Conservation (phyloP, 2,797 vertebrate genomes). For the Labeo calbasu region DNA sequence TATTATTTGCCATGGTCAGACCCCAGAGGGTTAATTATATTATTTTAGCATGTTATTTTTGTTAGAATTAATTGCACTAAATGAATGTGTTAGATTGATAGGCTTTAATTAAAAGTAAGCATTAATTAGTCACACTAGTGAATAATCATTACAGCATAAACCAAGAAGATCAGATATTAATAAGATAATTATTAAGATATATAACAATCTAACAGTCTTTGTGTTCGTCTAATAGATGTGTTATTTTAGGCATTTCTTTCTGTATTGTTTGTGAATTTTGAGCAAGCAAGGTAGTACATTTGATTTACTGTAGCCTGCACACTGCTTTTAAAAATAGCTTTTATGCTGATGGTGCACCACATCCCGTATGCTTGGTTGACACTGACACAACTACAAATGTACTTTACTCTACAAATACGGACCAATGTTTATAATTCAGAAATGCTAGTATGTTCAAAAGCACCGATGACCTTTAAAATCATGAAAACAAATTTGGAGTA, state of each 20-base stretch:
- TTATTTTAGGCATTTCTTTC: not conserved
- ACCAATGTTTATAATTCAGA: slow-evolving; percentile 16
- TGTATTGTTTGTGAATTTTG: not conserved
- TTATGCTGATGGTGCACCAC: slow-evolving; percentile 1
- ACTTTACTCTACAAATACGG: not conserved
- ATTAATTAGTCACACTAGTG: not conserved
- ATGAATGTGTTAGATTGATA: not conserved
- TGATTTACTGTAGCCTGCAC: not conserved
- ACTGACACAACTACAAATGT: slow-evolving; percentile 13
- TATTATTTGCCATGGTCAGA: too few species aligned
- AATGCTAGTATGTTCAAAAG: not conserved
- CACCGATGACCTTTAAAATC: not conserved
- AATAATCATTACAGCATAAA: not conserved
- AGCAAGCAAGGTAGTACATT: not conserved
- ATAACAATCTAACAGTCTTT: not conserved
- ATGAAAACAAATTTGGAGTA: not conserved
- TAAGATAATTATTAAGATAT: not conserved
- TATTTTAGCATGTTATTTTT: not conserved
- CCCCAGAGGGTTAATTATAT: not conserved
- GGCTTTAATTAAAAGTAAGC: not conserved
- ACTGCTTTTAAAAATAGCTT: not conserved
- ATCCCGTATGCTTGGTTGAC: not conserved
- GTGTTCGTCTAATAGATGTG: not conserved
- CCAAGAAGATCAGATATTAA: not conserved
- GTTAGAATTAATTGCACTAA: not conserved